Conservation (phyloP, 2,888 invertebrate genomes). For the Temnothorax unifasciatus region DNA sequence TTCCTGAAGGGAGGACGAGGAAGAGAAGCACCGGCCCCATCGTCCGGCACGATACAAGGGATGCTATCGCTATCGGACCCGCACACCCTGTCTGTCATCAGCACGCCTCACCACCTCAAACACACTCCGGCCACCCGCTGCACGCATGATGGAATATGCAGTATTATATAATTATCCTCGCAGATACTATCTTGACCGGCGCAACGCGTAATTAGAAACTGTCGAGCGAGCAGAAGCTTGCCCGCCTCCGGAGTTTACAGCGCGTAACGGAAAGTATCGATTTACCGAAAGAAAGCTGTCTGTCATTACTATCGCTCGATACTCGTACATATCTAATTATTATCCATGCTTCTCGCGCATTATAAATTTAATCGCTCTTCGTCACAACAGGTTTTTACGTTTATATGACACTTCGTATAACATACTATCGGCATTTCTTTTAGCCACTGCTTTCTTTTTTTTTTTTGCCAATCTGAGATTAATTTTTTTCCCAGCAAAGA, state of each 20-base stretch:
- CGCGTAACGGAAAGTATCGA: slow-evolving; percentile 55
- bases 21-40: slow-evolving; percentile 73
- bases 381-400: neutral
- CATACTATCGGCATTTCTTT: neutral
- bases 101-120: slow-evolving; percentile 84
- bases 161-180: slow-evolving; percentile 81
- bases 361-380: neutral
- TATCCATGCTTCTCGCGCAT: neutral
- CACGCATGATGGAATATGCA: slow-evolving; percentile 81
- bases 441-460: neutral
- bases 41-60: slow-evolving; percentile 82
- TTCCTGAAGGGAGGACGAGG: slow-evolving; percentile 78
- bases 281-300: slow-evolving; percentile 25
- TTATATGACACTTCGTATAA: neutral
- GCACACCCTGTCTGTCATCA: slow-evolving; percentile 84
- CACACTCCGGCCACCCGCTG: slow-evolving; percentile 80
- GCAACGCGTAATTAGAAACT: slow-evolving; percentile 80
- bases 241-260: slow-evolving; percentile 63
- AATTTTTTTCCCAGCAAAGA: neutral
- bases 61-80: slow-evolving; percentile 82
- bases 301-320: neutral
- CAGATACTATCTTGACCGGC: slow-evolving; percentile 76
- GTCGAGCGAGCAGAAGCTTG: slow-evolving; percentile 69
- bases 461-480: neutral
- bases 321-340: neutral